phyloP scores from a whole-genome alignment of 2,797 vertebrate genomes.

The Sebastes vulpes region DNA sequence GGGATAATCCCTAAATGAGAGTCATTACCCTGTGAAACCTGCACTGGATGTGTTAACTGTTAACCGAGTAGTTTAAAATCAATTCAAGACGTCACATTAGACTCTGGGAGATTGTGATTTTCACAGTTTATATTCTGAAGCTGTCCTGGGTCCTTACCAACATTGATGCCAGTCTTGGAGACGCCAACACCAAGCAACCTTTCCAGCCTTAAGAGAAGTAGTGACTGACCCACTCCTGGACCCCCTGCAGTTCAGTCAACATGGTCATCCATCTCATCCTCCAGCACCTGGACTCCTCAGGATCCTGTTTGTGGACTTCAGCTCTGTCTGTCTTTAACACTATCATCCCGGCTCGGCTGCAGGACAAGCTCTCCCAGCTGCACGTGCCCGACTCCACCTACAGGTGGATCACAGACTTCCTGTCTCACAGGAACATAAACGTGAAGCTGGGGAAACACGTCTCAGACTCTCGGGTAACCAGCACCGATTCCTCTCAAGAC shows the following conservation, averaged over 20 bases:
- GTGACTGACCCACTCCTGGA: neutral
- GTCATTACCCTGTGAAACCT: conserved; percentile 20
- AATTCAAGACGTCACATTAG: neutral
- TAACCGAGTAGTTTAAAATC: neutral
- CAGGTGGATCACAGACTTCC: neutral
- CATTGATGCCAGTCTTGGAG: neutral
- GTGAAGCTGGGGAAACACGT: neutral
- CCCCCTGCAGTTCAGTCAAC: neutral
- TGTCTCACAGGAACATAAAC: neutral
- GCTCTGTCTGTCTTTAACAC: neutral
- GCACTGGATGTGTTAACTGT: neutral
- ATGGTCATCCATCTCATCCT: neutral
- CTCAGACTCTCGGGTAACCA: neutral
- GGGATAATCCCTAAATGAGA: conserved; percentile 65
- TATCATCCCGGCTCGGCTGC: neutral
- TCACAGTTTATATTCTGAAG: neutral
- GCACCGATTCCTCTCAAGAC: neutral
- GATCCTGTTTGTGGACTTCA: neutral
- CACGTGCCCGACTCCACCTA: neutral
- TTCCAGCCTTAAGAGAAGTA: neutral
- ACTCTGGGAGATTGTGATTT: neutral
- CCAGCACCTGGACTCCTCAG: neutral
- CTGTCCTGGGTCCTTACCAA: neutral
- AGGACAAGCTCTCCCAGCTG: neutral
- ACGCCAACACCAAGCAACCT: neutral